Evolutionary conservation across 2,113 vertebrate genomes (phyloP).

Genomic region (Pogona vitticeps): DNA sequence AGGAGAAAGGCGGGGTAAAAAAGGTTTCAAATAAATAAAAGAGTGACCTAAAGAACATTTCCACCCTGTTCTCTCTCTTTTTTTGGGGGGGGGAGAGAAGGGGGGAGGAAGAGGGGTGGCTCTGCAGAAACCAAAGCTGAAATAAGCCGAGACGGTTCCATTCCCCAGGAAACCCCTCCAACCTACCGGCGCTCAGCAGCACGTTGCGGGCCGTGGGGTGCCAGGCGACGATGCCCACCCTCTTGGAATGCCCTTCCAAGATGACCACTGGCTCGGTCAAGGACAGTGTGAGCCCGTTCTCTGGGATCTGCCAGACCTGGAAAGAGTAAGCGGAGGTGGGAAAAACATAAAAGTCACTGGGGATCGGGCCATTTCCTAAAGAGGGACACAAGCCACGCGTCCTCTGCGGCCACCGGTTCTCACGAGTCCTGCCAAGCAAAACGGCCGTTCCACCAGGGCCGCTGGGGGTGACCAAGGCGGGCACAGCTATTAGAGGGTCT

Average conservation of each 20-base stretch:
- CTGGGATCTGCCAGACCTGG: constrained; percentile 97
- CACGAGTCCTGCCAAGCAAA: neutral
- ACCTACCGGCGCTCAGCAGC: constrained; percentile 92
- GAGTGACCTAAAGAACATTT: no score
- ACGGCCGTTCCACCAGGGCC: rapidly evolving
- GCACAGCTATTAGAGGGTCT: no score
- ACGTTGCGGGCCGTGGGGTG: constrained; percentile 94
- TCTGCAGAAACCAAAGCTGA: no score
- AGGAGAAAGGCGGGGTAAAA: no score
- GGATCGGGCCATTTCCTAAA: rapidly evolving
- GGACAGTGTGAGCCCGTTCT: constrained; percentile 90
- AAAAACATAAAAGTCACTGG: neutral
- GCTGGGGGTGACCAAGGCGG: no score
- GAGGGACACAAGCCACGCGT: no score
- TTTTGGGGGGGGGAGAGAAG: no score
- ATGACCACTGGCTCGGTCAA: constrained; percentile 91
- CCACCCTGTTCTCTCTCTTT: neutral
- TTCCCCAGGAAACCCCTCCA: neutral
- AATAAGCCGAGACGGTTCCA: no score
- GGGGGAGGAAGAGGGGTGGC: neutral
- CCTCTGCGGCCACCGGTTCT: neutral
- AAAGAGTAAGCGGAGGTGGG: constrained; percentile 6
- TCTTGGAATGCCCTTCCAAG: constrained; percentile 94
- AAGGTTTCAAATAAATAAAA: no score
- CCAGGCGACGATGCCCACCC: constrained; percentile 95